phyloP scores from a whole-genome alignment of 1,140 invertebrate genomes.

The Batillaria attramentaria region DNA sequence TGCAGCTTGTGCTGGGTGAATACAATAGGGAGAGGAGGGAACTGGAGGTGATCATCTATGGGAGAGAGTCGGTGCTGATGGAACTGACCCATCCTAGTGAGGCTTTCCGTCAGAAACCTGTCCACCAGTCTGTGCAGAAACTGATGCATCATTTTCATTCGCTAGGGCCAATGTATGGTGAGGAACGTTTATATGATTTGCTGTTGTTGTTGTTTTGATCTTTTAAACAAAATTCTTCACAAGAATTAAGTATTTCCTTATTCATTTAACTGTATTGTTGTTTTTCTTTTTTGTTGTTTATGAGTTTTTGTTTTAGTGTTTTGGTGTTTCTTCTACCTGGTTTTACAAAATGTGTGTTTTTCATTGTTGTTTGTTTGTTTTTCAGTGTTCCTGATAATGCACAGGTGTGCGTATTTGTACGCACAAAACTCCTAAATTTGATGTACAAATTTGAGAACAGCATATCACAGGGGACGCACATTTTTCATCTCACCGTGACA shows the following conservation, averaged over 20 bases:
- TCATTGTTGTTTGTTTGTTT: too few relatives aligned
- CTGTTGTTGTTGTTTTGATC: neutral
- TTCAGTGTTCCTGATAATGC: too few relatives aligned
- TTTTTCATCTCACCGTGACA: too few relatives aligned
- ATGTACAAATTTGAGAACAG: too few relatives aligned
- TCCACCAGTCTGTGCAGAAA: constrained; percentile 39
- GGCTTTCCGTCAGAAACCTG: constrained; percentile 40
- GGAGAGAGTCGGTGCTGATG: constrained; percentile 41
- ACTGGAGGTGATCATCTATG: constrained; percentile 47
- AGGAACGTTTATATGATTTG: constrained; percentile 1
- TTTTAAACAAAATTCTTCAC: neutral
- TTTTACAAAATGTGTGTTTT: neutral
- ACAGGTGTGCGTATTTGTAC: too few relatives aligned
- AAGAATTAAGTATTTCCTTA: neutral
- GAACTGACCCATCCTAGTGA: constrained; percentile 54
- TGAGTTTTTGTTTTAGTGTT: neutral
- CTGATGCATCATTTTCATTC: constrained; percentile 60
- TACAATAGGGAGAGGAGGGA: constrained; percentile 30
- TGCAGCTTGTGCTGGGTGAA: constrained; percentile 42
- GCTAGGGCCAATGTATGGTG: constrained; percentile 46
- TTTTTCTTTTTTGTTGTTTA: too few relatives aligned
- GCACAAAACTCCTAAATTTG: too few relatives aligned
- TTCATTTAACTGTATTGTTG: too few relatives aligned
- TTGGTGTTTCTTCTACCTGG: neutral
- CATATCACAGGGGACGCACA: too few relatives aligned